phyloP scores from a whole-genome alignment of 2,888 invertebrate species.

The Ecdyonurus torrentis region DNA sequence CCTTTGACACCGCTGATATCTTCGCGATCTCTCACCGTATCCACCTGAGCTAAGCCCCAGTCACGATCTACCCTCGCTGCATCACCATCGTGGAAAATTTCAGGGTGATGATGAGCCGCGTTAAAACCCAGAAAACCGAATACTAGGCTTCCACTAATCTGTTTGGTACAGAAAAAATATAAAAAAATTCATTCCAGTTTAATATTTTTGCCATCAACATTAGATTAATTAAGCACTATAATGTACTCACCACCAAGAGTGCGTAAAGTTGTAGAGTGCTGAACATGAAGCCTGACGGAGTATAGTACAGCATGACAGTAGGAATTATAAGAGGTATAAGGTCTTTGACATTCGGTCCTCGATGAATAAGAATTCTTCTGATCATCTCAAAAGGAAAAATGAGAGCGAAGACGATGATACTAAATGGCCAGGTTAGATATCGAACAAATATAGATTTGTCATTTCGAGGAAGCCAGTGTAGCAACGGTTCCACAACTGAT shows the following conservation, averaged over 20 bases:
- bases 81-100: conserved; percentile 65
- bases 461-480: neutral
- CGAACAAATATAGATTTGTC: neutral
- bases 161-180: too few species aligned
- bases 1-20: conserved; percentile 38
- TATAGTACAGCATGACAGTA: neutral
- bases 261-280: neutral
- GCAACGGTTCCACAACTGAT: neutral
- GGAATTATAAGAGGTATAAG: neutral
- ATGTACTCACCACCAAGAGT: neutral
- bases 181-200: too few species aligned
- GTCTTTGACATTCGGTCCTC: neutral
- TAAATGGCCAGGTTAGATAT: neutral
- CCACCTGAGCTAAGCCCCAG: conserved; percentile 63
- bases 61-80: conserved; percentile 38
- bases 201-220: too few species aligned
- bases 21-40: conserved; percentile 52
- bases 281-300: neutral
- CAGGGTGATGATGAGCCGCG: conserved; percentile 65
- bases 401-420: neutral
- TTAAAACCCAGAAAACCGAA: conserved; percentile 48
- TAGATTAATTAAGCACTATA: too few species aligned
- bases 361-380: neutral
- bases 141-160: conserved; percentile 29
- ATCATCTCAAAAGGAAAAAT: neutral